phyloP scores from a whole-genome alignment of 2,113 vertebrate species.

The Perca schrenkii region DNA sequence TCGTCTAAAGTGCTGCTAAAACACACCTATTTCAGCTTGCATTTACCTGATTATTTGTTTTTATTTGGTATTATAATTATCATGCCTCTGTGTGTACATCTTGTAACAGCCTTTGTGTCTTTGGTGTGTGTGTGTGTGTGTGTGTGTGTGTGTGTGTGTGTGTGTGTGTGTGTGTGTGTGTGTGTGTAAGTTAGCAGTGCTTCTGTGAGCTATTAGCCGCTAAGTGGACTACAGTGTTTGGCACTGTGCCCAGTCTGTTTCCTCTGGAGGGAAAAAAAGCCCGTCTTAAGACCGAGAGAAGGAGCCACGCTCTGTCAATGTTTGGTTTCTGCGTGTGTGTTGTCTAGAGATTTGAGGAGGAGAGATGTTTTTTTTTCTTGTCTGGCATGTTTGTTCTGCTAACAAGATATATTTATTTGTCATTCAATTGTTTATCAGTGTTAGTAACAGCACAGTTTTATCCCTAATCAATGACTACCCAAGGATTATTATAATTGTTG shows the following conservation, averaged over 20 bases:
- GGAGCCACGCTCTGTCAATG: slow-evolving; percentile 75
- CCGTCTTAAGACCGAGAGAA: slow-evolving; percentile 76
- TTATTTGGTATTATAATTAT: slow-evolving; percentile 57
- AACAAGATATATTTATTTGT: background rate
- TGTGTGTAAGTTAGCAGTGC: slow-evolving; percentile 33
- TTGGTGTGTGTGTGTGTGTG: background rate
- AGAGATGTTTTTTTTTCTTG: background rate
- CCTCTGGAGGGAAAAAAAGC: slow-evolving; percentile 52
- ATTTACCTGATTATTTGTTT: slow-evolving; percentile 63
- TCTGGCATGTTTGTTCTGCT: background rate
- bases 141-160: slow-evolving; percentile 22
- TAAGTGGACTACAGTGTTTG: slow-evolving; percentile 71
- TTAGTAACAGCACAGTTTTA: background rate
- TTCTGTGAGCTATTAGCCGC: slow-evolving; percentile 72
- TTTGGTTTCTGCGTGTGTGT: slow-evolving; percentile 67
- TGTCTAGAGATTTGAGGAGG: slow-evolving; percentile 7
- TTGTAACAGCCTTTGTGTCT: slow-evolving; percentile 25
- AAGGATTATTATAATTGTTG: background rate
- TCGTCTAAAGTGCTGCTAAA: slow-evolving; percentile 32
- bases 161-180: slow-evolving; percentile 26
- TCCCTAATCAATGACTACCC: slow-evolving; percentile 1
- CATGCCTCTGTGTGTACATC: slow-evolving; percentile 29
- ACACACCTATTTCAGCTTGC: slow-evolving; percentile 29
- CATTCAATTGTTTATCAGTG: background rate
- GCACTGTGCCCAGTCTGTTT: slow-evolving; percentile 69